Conservation (phyloP, 2,797 vertebrate genomes). For the Pseudochromis fuscus region DNA sequence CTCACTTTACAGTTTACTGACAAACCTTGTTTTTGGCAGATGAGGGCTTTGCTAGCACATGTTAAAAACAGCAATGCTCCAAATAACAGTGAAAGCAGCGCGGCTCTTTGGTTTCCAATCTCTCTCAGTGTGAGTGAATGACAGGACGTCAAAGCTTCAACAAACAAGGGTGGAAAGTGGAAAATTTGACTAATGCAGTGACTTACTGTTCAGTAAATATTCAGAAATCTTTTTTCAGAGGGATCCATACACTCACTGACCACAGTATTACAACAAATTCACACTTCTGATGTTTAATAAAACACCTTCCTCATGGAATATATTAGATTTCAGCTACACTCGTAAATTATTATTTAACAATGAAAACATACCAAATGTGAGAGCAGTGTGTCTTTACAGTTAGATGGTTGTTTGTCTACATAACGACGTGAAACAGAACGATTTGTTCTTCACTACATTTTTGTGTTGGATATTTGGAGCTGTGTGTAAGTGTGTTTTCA, state of each 20-base stretch:
- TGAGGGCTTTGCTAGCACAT: constrained; percentile 34
- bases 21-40: constrained; percentile 67
- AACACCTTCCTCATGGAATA: constrained; percentile 21
- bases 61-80: constrained; percentile 50
- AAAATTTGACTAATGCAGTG: constrained; percentile 37
- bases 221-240: not conserved
- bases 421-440: constrained; percentile 38
- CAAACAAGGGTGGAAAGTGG: constrained; percentile 36
- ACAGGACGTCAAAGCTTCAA: constrained; percentile 38
- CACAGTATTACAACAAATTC: no score
- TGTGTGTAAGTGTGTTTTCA: constrained; percentile 37
- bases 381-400: constrained; percentile 11
- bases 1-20: constrained; percentile 74
- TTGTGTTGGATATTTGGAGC: constrained; percentile 41
- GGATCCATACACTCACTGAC: no score
- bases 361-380: no score
- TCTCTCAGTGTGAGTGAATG: constrained; percentile 38
- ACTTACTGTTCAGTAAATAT: constrained; percentile 20
- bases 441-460: constrained; percentile 42
- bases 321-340: constrained; percentile 9
- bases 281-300: constrained; percentile 8
- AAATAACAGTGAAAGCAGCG: constrained; percentile 52
- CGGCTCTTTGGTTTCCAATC: constrained; percentile 36
- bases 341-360: no score
- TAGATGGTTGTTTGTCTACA: constrained; percentile 39